Conservation (phyloP, 2,888 invertebrate species). For the Mythimna impura region DNA sequence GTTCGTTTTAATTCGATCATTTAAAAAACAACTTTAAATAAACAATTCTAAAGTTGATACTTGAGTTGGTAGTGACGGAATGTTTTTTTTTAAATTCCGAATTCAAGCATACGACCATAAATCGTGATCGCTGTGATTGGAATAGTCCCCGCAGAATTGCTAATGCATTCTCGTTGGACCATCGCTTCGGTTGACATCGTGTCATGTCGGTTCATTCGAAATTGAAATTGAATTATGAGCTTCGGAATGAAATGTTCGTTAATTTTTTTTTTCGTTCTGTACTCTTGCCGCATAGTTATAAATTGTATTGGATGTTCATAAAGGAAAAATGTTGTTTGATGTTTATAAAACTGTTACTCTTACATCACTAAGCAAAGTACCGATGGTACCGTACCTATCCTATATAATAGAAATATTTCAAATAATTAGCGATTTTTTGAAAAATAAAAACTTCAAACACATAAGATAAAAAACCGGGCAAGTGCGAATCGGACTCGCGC, state of each 20-base stretch:
- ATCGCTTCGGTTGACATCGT: constrained; percentile 40
- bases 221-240: constrained; percentile 52
- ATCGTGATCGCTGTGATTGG: constrained; percentile 37
- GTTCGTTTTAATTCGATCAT: neutral
- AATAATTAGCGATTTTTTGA: too few relatives aligned
- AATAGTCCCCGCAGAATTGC: constrained; percentile 20
- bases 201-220: constrained; percentile 45
- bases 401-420: too few relatives aligned
- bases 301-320: neutral
- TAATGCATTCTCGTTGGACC: constrained; percentile 52
- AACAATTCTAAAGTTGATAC: neutral
- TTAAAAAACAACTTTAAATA: neutral
- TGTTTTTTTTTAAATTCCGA: neutral
- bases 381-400: too few relatives aligned
- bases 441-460: too few relatives aligned
- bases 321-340: neutral
- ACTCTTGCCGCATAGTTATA: neutral
- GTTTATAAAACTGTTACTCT: too few relatives aligned
- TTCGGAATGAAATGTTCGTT: constrained; percentile 26
- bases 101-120: neutral
- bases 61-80: neutral
- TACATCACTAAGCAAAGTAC: neutral
- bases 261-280: constrained; percentile 15
- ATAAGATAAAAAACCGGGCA: too few relatives aligned
- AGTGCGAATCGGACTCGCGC: too few relatives aligned